A percentile compares a stretch with the other conserved stretches of the same genome.
phyloP scores from a whole-genome alignment of 1,140 invertebrate species.

The Ylistrum balloti region DNA sequence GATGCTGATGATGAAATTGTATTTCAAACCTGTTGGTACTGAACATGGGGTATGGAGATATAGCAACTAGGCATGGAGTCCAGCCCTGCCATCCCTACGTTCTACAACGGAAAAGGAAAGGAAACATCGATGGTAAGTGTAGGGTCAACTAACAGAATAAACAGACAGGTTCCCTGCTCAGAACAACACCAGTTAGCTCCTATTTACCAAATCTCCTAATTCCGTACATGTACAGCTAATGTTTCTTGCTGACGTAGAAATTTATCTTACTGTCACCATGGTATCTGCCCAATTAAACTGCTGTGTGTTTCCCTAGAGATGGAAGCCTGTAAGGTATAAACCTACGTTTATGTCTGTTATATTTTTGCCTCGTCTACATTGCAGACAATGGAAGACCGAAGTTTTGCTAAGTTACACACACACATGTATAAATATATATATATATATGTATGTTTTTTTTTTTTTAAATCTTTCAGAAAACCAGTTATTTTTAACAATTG shows the following conservation, averaged over 20 bases:
- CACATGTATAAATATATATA: no score
- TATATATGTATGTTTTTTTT: no score
- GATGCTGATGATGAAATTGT: slow-evolving; percentile 34
- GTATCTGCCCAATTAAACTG: neutral
- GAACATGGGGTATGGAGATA: slow-evolving; percentile 80
- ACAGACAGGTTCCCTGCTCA: slow-evolving; percentile 47
- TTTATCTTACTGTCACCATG: neutral
- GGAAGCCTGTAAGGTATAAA: no score
- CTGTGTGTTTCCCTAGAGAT: neutral
- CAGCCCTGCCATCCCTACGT: slow-evolving; percentile 78
- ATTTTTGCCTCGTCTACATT: no score
- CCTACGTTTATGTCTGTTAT: no score
- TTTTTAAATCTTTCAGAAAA: no score
- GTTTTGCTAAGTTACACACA: no score
- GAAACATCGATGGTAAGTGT: slow-evolving; percentile 68
- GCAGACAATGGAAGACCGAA: no score
- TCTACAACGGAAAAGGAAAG: slow-evolving; percentile 78
- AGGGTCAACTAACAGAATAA: slow-evolving; percentile 46
- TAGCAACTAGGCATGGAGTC: slow-evolving; percentile 75
- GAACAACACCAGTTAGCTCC: neutral
- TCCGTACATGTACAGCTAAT: neutral
- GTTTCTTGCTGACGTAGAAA: slow-evolving; percentile 26
- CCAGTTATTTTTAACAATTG: no score
- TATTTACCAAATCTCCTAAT: neutral
- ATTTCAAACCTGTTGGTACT: slow-evolving; percentile 80